Evolutionary conservation across 2,113 vertebrate species (phyloP).

Genomic region (Pyxicephalus adspersus): DNA sequence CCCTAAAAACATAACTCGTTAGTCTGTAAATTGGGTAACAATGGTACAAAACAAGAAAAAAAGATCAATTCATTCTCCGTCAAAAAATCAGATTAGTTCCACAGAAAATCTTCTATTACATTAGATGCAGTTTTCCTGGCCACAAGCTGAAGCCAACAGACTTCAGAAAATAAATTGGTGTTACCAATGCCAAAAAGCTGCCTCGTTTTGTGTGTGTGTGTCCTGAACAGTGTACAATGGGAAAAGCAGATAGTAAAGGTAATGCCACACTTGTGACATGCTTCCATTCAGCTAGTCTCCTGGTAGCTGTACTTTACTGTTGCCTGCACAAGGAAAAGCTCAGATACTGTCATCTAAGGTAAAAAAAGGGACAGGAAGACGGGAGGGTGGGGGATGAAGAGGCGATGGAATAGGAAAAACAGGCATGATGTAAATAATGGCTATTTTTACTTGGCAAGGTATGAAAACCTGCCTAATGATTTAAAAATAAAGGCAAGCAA

Average conservation of each 20-base stretch:
- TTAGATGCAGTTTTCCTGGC: constrained; percentile 1
- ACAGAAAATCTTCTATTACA: constrained; percentile 29
- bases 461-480: not conserved
- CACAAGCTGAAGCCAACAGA: constrained; percentile 17
- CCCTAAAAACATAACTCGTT: constrained; percentile 6
- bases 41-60: constrained; percentile 10
- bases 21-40: not conserved
- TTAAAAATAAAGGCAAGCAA: constrained; percentile 39
- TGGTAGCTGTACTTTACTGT: not conserved
- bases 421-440: constrained; percentile 11
- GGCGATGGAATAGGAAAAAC: not conserved
- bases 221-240: not conserved
- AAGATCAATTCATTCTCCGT: constrained; percentile 12
- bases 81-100: constrained; percentile 32
- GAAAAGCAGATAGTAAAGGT: not conserved
- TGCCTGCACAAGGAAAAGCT: constrained; percentile 6
- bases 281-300: constrained; percentile 9
- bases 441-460: constrained; percentile 31
- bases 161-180: constrained; percentile 14
- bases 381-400: not conserved
- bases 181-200: constrained; percentile 16
- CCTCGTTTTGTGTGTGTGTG: not conserved
- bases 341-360: constrained; percentile 20
- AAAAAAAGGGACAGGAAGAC: constrained; percentile 10
- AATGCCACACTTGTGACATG: constrained; percentile 4